Conservation (phyloP, 2,888 invertebrate genomes). For the Alloplasta piceator region DNA sequence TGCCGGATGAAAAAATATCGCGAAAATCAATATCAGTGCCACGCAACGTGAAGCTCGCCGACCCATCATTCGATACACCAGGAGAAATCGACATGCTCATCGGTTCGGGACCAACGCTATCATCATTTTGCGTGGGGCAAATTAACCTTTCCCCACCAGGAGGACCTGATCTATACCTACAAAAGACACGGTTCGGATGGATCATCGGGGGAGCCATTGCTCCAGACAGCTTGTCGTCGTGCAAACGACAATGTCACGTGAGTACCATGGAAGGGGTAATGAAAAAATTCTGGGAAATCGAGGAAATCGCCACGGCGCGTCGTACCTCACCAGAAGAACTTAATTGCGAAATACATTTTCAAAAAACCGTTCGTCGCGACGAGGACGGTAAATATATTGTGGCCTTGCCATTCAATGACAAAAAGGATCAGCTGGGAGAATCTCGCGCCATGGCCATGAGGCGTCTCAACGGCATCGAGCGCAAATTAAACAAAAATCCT, state of each 20-base stretch:
- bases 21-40: no score
- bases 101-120: constrained; percentile 41
- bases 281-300: constrained; percentile 36
- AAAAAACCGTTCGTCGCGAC: neutral
- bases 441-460: no score
- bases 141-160: constrained; percentile 28
- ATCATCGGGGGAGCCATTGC: constrained; percentile 39
- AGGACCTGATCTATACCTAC: constrained; percentile 48
- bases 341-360: constrained; percentile 3
- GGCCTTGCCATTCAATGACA: no score
- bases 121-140: constrained; percentile 55
- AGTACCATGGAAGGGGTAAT: constrained; percentile 25
- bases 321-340: no score
- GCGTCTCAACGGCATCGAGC: no score
- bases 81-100: no score
- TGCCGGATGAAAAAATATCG: no score
- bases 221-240: constrained; percentile 1
- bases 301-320: no score
- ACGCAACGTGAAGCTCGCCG: no score
- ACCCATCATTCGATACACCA: no score
- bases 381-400: neutral
- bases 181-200: constrained; percentile 65
- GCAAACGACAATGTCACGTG: constrained; percentile 20
- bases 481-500: no score
- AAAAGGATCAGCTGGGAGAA: no score